Percentiles rank a stretch among this genome's conserved stretches.
Evolutionary conservation across 2,888 invertebrate species (phyloP).

Genomic region (Schizotus pectinicornis): DNA sequence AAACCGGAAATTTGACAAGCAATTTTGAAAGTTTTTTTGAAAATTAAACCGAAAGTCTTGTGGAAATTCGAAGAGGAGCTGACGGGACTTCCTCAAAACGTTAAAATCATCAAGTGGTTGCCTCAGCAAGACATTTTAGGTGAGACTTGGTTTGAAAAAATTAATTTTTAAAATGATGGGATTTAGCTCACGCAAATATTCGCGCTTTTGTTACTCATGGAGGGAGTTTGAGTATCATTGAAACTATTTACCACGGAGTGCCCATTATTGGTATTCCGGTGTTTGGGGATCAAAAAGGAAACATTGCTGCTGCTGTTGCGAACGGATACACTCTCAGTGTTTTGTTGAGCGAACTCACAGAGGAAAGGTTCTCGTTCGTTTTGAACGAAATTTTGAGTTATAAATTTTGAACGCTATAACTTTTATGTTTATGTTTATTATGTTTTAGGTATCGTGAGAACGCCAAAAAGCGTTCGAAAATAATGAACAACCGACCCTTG

Average conservation of each 20-base stretch:
- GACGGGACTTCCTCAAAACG: slow-evolving; percentile 50
- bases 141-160: too few species aligned
- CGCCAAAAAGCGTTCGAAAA: slow-evolving; percentile 29
- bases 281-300: slow-evolving; percentile 60
- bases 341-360: slow-evolving; percentile 30
- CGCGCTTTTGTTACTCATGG: slow-evolving; percentile 66
- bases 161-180: slow-evolving; percentile 2
- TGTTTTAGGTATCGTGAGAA: slow-evolving; percentile 22
- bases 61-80: slow-evolving; percentile 59
- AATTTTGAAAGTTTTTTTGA: slow-evolving; percentile 51
- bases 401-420: neutral
- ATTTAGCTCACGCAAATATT: slow-evolving; percentile 62
- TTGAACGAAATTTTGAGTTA: slow-evolving; percentile 28
- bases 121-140: slow-evolving; percentile 51
- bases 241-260: slow-evolving; percentile 60
- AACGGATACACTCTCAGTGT: slow-evolving; percentile 37
- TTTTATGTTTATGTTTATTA: too few species aligned
- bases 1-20: slow-evolving; percentile 42
- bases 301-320: slow-evolving; percentile 57
- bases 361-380: slow-evolving; percentile 30
- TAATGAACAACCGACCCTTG: slow-evolving; percentile 35
- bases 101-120: slow-evolving; percentile 55
- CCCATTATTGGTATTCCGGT: slow-evolving; percentile 63
- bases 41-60: slow-evolving; percentile 55
- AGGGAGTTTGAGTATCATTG: slow-evolving; percentile 64